These are phyloP conservation scores for Naja naja DNA, from an alignment of 2,113 vertebrate species.

Conservation along the genomic window DNA sequence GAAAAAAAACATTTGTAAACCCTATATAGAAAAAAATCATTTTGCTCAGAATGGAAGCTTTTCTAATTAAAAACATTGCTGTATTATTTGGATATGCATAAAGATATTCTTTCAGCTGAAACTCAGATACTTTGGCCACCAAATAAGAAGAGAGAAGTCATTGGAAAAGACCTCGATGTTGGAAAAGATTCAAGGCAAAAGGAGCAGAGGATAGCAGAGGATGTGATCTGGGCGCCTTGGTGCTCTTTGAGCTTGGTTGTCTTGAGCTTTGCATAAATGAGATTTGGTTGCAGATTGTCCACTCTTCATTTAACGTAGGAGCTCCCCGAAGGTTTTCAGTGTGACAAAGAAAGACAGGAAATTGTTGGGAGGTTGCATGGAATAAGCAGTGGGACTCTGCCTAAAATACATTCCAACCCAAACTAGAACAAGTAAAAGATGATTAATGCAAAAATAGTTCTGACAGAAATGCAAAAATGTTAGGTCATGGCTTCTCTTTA, in stretches of 20 bases:
- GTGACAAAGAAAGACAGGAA: neutral
- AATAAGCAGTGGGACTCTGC: conserved; percentile 1
- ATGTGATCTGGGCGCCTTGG: neutral
- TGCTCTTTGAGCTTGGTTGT: neutral
- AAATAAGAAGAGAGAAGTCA: neutral
- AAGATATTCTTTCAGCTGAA: neutral
- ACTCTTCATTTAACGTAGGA: neutral
- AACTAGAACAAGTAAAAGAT: neutral
- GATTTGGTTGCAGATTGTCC: neutral
- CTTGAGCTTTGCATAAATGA: neutral
- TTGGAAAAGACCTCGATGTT: neutral
- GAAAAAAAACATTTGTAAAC: neutral
- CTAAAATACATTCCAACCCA: neutral
- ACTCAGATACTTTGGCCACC: neutral
- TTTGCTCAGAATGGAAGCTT: neutral
- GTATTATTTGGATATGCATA: neutral
- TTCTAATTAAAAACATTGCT: neutral
- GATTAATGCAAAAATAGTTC: neutral
- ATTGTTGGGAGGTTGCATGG: neutral
- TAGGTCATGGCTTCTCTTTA: neutral
- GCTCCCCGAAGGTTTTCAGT: neutral
- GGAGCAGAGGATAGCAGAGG: neutral
- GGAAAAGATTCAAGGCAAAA: neutral
- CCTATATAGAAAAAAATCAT: neutral
- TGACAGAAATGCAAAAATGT: neutral